Evolutionary conservation across 2,113 vertebrate genomes (phyloP).

Genomic region (Cochlearius cochlearius): DNA sequence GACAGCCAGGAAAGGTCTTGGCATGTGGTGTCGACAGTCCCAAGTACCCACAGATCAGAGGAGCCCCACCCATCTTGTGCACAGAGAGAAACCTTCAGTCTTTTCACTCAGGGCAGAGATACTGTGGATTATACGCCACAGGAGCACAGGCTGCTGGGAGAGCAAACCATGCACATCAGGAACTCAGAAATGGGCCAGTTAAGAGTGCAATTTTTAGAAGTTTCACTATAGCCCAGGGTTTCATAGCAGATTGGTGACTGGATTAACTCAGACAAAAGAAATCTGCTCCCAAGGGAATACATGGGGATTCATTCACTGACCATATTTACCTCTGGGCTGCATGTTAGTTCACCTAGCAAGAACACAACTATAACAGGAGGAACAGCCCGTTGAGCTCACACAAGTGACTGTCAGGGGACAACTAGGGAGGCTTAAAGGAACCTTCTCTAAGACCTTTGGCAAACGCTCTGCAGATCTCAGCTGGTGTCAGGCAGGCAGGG

Average conservation of each 20-base stretch:
- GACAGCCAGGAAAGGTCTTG: background rate
- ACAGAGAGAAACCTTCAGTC: background rate
- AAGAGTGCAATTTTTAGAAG: background rate
- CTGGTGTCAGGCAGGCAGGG: background rate
- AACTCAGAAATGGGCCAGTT: background rate
- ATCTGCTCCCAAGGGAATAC: background rate
- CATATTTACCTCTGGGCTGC: background rate
- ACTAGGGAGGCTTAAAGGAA: background rate
- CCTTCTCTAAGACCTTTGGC: background rate
- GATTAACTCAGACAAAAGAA: background rate
- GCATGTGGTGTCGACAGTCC: background rate
- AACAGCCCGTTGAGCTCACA: background rate
- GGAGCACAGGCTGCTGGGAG: background rate
- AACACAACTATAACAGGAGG: background rate
- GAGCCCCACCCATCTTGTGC: rapidly evolving
- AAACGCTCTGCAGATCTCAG: background rate
- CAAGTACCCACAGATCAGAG: background rate
- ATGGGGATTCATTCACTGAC: background rate
- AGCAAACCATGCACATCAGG: background rate
- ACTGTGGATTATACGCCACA: background rate
- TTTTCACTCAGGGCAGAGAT: background rate
- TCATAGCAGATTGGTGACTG: background rate
- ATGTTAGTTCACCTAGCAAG: background rate
- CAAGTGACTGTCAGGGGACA: background rate
- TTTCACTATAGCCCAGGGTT: background rate